Evolutionary conservation across 2,888 invertebrate species (phyloP), one percentile per base, ranked within the genome.

Genomic region (Drepana falcataria): DNA sequence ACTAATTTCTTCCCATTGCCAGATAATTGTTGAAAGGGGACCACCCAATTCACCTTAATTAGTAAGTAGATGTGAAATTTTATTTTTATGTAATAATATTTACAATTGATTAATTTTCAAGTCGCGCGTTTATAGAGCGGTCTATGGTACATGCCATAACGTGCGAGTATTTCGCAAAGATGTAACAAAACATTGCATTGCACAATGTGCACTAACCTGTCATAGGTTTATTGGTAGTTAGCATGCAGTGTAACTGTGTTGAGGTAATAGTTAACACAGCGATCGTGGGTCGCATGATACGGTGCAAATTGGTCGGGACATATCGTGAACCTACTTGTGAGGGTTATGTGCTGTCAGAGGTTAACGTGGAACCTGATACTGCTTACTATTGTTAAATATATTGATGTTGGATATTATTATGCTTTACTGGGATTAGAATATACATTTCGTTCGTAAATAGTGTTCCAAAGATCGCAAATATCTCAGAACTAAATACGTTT

Each of bases 171-270:
- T 65, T 65, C 65, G 63, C 60, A 65, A 63, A 62, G 62, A 64
- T 68, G 40, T 51, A 44, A 33, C 51, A 51, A 51, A 66, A 63
- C 61, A 59, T 57, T 74, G 44, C 71, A 75, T 83, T 82, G 76
- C 77, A 77, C 64, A 79, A 84, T 58, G 2, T 5, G 52, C 52
- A 61, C 68, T 53, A 56, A 59, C 57, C 54, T 57, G 66, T 71
- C 67, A 73, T 71, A 73, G 63, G 67, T 72, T 69, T 60, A 63
- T 70, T 57, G 62, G 68, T 71, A 78, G 73, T 85, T 81, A 81
- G 75, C 80, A 83, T 82, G 73, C 86, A 73, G 63, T 73, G 79
- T 73, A 73, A 71, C 66, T 58, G 63, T 56, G 54, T 60, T 75
- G 68, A 65, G 65, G 81, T 75, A 83, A 83, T 68, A 72, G 61